Conservation (phyloP, 2,113 vertebrate genomes). For the Pampusana beccarii region DNA sequence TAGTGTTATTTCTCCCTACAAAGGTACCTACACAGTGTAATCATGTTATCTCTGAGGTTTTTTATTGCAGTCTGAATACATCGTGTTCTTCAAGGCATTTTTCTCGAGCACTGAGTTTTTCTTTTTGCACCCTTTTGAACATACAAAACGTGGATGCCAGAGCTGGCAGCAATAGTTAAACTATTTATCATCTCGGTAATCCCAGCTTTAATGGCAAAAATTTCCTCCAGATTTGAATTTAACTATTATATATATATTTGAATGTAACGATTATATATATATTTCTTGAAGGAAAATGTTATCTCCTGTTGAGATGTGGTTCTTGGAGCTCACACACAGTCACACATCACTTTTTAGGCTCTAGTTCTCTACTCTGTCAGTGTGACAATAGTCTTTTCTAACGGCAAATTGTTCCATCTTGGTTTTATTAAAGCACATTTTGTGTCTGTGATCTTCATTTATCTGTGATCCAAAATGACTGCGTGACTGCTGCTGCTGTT, state of each 20-base stretch:
- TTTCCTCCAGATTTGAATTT: neutral
- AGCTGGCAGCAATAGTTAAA: neutral
- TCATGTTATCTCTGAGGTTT: neutral
- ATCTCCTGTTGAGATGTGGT: neutral
- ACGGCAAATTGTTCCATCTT: neutral
- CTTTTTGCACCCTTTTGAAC: neutral
- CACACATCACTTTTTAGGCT: neutral
- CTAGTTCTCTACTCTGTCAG: neutral
- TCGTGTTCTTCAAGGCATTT: neutral
- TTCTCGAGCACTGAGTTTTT: neutral
- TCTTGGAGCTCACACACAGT: neutral
- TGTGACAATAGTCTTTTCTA: neutral
- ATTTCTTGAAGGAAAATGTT: neutral
- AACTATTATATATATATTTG: too few relatives aligned
- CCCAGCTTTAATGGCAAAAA: neutral
- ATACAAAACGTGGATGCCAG: neutral
- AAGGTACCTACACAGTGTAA: neutral
- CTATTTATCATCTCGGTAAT: neutral
- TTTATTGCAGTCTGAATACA: neutral
- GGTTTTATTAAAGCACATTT: neutral
- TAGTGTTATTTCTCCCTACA: neutral
- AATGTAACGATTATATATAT: too few relatives aligned
- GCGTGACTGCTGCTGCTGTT: neutral
- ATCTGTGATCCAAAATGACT: neutral
- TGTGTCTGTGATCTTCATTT: neutral